These are phyloP conservation scores for Parelbella ahira DNA, from an alignment of 2,888 invertebrate species.

Conservation along the genomic window DNA sequence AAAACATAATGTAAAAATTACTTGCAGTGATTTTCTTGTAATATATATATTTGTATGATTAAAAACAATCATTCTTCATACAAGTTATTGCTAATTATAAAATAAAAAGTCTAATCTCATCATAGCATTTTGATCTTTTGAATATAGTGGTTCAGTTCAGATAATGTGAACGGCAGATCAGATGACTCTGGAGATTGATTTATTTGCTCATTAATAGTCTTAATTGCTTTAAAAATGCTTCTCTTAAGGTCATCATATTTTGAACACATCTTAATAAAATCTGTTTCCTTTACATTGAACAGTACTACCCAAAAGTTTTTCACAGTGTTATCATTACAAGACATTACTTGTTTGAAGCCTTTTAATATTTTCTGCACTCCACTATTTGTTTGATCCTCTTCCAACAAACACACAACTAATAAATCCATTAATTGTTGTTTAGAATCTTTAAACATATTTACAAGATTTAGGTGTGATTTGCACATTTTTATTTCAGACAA, in stretches of 20 bases:
- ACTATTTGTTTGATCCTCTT: constrained; percentile 32
- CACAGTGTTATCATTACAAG: constrained; percentile 39
- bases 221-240: constrained; percentile 41
- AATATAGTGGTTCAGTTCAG: too few relatives aligned
- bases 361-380: constrained; percentile 36
- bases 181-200: too few relatives aligned
- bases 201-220: too few relatives aligned
- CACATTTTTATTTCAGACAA: constrained; percentile 5
- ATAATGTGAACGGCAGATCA: too few relatives aligned
- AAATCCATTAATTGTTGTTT: constrained; percentile 47
- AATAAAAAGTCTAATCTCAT: too few relatives aligned
- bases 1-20: too few relatives aligned
- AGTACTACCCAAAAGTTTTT: constrained; percentile 58
- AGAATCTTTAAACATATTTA: constrained; percentile 43
- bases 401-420: constrained; percentile 51
- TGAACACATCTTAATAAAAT: constrained; percentile 51
- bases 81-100: too few relatives aligned
- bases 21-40: too few relatives aligned
- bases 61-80: too few relatives aligned
- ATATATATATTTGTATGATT: too few relatives aligned
- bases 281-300: constrained; percentile 44
- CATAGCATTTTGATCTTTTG: too few relatives aligned
- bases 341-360: constrained; percentile 41
- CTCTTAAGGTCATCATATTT: constrained; percentile 47
- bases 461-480: constrained; percentile 34